Percentiles rank a stretch among this genome's conserved stretches.
phyloP scores from a whole-genome alignment of 2,113 vertebrate species.

The Poicephalus meyeri region DNA sequence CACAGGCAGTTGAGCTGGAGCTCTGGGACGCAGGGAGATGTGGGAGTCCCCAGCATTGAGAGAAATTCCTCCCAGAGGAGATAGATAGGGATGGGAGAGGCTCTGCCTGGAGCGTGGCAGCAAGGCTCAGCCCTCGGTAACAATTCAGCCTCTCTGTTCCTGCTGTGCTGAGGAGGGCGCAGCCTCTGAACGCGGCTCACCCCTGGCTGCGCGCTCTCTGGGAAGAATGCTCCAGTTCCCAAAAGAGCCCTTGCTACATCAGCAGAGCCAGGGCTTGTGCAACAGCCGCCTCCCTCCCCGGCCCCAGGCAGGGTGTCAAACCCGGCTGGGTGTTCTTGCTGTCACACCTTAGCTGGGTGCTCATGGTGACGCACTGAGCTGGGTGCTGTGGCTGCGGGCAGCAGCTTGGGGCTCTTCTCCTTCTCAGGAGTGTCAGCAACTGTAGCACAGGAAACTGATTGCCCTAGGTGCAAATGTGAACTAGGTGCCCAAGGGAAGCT shows the following conservation, averaged over 20 bases:
- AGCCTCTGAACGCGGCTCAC: not conserved
- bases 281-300: not conserved
- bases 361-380: not conserved
- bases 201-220: not conserved
- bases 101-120: not conserved
- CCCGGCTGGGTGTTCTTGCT: not conserved
- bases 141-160: not conserved
- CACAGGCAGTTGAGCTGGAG: not conserved
- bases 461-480: not conserved
- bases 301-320: not conserved
- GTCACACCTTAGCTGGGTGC: not conserved
- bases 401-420: not conserved
- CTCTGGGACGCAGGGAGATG: not conserved
- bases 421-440: accelerated
- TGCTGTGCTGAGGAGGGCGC: not conserved
- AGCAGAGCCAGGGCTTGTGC: not conserved
- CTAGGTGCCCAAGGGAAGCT: not conserved
- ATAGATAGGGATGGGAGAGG: not conserved
- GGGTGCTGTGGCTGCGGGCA: not conserved
- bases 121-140: not conserved
- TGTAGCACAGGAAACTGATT: not conserved
- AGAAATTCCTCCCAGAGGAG: not conserved
- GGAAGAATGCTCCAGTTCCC: not conserved
- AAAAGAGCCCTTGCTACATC: not conserved
- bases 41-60: not conserved